Base-by-base conservation (phyloP, 2,888 invertebrate species). In the Sicus ferrugineus region DNA sequence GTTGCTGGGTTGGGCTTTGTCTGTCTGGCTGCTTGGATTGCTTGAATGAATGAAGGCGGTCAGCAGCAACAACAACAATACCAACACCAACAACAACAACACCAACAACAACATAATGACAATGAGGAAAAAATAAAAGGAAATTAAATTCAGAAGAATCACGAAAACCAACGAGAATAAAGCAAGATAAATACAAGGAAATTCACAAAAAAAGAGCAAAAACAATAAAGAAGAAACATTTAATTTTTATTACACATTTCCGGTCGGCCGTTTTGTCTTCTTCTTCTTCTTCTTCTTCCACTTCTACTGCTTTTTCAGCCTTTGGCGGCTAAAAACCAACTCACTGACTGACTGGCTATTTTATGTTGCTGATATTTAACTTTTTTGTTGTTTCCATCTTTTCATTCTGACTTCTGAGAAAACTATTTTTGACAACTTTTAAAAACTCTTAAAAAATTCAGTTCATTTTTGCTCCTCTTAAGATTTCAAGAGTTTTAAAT, bases 241-340 rank as follows among this genome's bases (percentile, higher is more conserved):
- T 66, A 66, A 67, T 61, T 63, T 79, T 79, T 79, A 79, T 80
- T 80, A 79, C 81, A 80, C 80, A 81, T 81, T 80, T 80, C 80
- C 80, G 80, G 80, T 78, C 81, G 78, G 9, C 14, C n/a, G 48
- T n/a, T 50, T 50, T 21, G 62, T 58, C 54, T 58, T 71, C 62
- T 19, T 72, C 38, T 50, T 42, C 66, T 28, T 38, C 21, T n/a
- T 38, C 19, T 65, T 21, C 11, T 62, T 28, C 16, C 31, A 2
- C 23, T 52, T 11, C 7, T 21, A 31, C n/a, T n/a, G 31, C 38
- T 19, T 31, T 31, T n/a, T n/a, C n/a, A n/a, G n/a, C n/a, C n/a
- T n/a, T n/a, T n/a, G n/a, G n/a, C n/a, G n/a, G n/a, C n/a, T n/a
- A n/a, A n/a, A n/a, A n/a, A n/a, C n/a, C n/a, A n/a, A n/a, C n/a